phyloP scores from a whole-genome alignment of 1,140 invertebrate genomes.

The Octopus sinensis region DNA sequence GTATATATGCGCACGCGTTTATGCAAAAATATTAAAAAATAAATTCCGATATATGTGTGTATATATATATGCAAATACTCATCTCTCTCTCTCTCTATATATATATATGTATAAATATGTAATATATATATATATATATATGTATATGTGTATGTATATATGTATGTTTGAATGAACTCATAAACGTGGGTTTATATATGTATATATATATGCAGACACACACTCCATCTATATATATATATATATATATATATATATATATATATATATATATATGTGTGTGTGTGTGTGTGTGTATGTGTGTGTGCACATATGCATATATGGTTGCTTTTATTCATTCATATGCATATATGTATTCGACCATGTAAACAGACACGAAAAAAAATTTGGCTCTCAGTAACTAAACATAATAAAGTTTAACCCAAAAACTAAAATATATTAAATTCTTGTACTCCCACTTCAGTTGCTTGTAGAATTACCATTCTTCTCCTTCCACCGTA shows the following conservation, averaged over 20 bases:
- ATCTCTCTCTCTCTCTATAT: not conserved
- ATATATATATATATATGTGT: not conserved
- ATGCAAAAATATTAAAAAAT: not conserved
- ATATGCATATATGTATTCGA: no score
- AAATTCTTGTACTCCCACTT: no score
- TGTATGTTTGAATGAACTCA: not conserved
- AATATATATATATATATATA: conserved; percentile 5
- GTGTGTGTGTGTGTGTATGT: not conserved
- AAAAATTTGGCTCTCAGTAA: no score
- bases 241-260: no score
- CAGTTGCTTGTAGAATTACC: no score
- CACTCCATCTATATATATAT: no score
- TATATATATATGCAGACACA: not conserved
- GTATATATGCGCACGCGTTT: not conserved
- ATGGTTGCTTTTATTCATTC: no score
- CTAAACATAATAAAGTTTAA: no score
- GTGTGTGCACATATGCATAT: not conserved
- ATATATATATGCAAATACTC: not conserved
- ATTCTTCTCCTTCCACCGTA: no score
- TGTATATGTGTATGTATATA: not conserved
- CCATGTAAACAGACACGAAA: no score
- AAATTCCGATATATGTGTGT: not conserved
- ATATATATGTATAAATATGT: not conserved
- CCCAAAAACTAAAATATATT: no score
- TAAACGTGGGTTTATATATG: not conserved